Base-by-base conservation (phyloP, 2,797 vertebrate species). In the Lepilemur ruficaudatus region DNA sequence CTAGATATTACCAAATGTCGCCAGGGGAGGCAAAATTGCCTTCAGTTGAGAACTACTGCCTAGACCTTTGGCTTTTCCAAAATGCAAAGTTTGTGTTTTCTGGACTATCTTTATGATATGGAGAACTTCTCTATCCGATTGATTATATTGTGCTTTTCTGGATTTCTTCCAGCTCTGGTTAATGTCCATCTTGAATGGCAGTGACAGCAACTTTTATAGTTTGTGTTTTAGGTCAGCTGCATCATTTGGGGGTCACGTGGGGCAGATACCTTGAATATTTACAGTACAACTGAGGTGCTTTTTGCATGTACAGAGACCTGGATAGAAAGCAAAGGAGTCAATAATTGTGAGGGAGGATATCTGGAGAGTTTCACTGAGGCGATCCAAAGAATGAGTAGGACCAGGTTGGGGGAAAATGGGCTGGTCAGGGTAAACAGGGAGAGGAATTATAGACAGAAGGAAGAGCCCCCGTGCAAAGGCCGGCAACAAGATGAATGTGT, bases 121-220 rank as follows among this genome's bases (percentile, higher is more conserved):
- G 35, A 93, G 35, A 17, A 20, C 17, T 61, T 93, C 83, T 85
- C 15, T 92, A 32, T 88, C 38, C 9, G 86, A 9, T 52, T 90
- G 63, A 73, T 67, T 93, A 8, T 76, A 48, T n/a, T 95, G 30
- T 67, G 32, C n/a, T 81, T 91, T 57, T 94, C 80, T 83, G 52
- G 32, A 55, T 75, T 89, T 87, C 90, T 93, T 80, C 17, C 48
- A 92, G 38, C 89, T 96, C 67, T 86, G 13, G 13, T 94, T 87
- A 83, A 76, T 94, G 55, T 46, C 78, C 61, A 82, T 89, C 61
- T 91, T 97, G 83, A 94, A 91, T 81, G 57, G 72, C 41, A 61
- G 41, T 76, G 41, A 95, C 65, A 87, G 13, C 18, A 70, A 72
- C n/a, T 94, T 94, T 87, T n/a, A 57, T 78, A 93, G 48, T 84